phyloP scores from a whole-genome alignment of 2,113 vertebrate genomes.

The Vulpes lagopus region DNA sequence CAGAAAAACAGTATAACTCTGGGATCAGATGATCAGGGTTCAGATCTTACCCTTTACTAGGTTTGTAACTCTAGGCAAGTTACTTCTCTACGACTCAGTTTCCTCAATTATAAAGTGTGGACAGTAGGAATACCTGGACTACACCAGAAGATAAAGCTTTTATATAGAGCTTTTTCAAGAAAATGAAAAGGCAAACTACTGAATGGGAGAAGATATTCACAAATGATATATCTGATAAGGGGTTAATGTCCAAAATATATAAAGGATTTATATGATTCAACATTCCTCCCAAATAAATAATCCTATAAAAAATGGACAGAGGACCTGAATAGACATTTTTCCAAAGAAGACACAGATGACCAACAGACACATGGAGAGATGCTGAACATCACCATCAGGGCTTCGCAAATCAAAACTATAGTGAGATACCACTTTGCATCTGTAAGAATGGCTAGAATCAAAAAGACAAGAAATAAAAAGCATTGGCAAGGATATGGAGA shows the following conservation, averaged over 20 bases:
- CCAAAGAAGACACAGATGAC: not conserved
- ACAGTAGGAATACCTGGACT: not conserved
- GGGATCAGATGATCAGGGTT: not conserved
- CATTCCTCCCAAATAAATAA: not conserved
- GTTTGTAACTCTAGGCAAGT: slow-evolving; percentile 28
- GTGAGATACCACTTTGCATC: not conserved
- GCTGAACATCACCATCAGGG: not conserved
- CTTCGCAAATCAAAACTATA: not conserved
- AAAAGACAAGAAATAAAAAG: not conserved
- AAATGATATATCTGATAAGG: not conserved
- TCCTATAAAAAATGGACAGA: not conserved
- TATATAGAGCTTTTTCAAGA: not conserved
- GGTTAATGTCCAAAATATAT: not conserved
- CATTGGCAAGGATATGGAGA: not conserved
- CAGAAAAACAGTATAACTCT: slow-evolving; percentile 11
- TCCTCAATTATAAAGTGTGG: not conserved
- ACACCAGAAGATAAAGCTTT: not conserved
- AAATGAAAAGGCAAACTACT: not conserved
- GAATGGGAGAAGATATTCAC: not conserved
- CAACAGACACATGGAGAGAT: not conserved
- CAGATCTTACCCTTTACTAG: slow-evolving; percentile 31
- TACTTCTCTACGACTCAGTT: slow-evolving; percentile 42
- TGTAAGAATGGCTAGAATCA: not conserved
- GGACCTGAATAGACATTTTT: not conserved
- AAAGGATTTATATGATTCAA: not conserved